A percentile compares a stretch with the other conserved stretches of the same genome.
These are phyloP conservation scores for Hystrix brachyura DNA, from an alignment of 2,113 vertebrate genomes.

Conservation along the genomic window DNA sequence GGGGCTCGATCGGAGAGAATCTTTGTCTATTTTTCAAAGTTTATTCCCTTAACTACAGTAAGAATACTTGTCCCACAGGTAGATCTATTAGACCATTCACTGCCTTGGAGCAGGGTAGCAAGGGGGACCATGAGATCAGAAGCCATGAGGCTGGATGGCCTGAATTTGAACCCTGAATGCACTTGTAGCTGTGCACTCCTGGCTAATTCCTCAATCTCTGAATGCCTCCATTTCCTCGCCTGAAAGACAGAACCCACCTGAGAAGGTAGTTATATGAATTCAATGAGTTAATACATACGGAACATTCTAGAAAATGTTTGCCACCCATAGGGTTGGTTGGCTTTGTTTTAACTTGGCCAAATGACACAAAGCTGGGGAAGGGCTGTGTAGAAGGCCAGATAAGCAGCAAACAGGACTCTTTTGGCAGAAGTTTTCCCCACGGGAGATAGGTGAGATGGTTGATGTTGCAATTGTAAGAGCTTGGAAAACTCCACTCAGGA, in stretches of 20 bases:
- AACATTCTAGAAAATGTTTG: constrained; percentile 45
- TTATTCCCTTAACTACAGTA: neutral
- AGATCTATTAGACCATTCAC: neutral
- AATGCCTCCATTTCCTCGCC: neutral
- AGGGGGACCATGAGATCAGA: neutral
- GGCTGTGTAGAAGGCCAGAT: neutral
- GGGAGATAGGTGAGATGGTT: constrained; percentile 57
- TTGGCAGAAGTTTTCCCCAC: constrained; percentile 4
- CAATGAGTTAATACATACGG: neutral
- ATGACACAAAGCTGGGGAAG: constrained; percentile 46
- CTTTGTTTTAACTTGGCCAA: constrained; percentile 71
- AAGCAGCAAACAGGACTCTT: constrained; percentile 53
- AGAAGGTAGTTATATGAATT: neutral
- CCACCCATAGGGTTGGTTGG: neutral
- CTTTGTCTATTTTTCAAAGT: neutral
- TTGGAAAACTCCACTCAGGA: constrained; percentile 74
- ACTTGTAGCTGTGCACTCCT: neutral
- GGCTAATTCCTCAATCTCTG: neutral
- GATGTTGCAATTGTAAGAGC: constrained; percentile 38
- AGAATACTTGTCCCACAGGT: neutral
- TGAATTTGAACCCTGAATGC: neutral
- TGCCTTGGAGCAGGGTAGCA: neutral
- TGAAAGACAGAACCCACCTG: neutral
- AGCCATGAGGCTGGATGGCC: accelerated
- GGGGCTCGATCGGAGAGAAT: neutral